Evolutionary conservation across 2,888 invertebrate genomes (phyloP), one percentile per base, ranked within the genome.

Genomic region (Amblyjoppa proteus): DNA sequence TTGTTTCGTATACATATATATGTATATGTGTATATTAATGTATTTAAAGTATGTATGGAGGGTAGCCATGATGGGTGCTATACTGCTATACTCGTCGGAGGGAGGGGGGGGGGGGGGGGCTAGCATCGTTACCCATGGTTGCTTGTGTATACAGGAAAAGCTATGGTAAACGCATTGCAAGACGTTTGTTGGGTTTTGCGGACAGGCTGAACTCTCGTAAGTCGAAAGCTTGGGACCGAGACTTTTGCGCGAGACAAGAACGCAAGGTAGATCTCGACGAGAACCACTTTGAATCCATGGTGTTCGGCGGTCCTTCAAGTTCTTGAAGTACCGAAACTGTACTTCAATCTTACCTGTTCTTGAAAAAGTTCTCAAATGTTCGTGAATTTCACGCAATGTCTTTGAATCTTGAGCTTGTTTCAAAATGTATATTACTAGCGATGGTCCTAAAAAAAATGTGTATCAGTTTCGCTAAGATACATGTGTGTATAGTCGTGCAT

Each of bases 81-180:
- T 64, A 45, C 34, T 34, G 49, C 20, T 13, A 45, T 45, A 45
- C 45, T 13, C 3, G 13, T 11, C 13, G 45, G 45, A 45, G 45
- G 45, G 13, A 13, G 45, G 45, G 13, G 45, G 45, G 45, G 13
- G 45, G 45, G 6, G 70, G 31, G 51, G 75, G n/a, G 45, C 75
- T 66, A 51, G 61, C 31, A 41, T 61, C 74, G 61, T 75, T 75
- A 75, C 61, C 45, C 61, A 66, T 51, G 31, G 75, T 51, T 49
- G 61, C 34, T 64, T 76, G 75, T 76, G 75, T 38, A 66, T 76
- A 76, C 75, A 76, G 51, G 75, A 51, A 64, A 51, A 66, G 51
- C 66, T 49, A 34, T 75, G 61, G 49, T 34, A 49, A 53, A 41
- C 58, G 38, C 25, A 16, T 41, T 58, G 31, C 53, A 25, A 31